Evolutionary conservation across 2,888 invertebrate genomes (phyloP).

Genomic region (Notodonta dromedarius): DNA sequence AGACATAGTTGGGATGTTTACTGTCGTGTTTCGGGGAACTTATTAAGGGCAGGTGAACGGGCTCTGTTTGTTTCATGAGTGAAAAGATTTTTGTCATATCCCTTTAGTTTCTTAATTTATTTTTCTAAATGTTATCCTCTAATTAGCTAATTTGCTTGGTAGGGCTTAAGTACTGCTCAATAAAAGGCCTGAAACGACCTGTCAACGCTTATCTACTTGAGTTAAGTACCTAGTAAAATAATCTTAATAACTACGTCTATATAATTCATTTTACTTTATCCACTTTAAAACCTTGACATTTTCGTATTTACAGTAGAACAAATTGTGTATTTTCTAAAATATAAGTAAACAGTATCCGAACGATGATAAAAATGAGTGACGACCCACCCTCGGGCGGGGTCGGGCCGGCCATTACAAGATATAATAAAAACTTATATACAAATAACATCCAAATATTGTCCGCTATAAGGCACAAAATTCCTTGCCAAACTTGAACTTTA

Average conservation of each 20-base stretch:
- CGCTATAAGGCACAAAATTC: not conserved
- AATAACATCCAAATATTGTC: constrained; percentile 1
- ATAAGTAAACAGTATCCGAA: not conserved
- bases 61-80: not conserved
- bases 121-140: too few species aligned
- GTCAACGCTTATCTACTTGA: too few species aligned
- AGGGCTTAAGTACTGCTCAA: too few species aligned
- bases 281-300: too few species aligned
- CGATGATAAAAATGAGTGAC: not conserved
- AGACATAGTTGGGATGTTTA: not conserved
- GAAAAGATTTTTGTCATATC: not conserved
- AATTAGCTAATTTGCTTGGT: too few species aligned
- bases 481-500: constrained; percentile 2
- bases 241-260: too few species aligned
- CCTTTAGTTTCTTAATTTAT: too few species aligned
- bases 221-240: too few species aligned
- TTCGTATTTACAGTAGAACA: too few species aligned
- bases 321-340: not conserved
- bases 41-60: not conserved
- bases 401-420: not conserved
- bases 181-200: too few species aligned
- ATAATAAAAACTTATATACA: not conserved
- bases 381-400: not conserved
- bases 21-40: not conserved
- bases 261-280: too few species aligned